Conservation (phyloP, 1,140 invertebrate genomes). For the Drosophila sulfurigaster region DNA sequence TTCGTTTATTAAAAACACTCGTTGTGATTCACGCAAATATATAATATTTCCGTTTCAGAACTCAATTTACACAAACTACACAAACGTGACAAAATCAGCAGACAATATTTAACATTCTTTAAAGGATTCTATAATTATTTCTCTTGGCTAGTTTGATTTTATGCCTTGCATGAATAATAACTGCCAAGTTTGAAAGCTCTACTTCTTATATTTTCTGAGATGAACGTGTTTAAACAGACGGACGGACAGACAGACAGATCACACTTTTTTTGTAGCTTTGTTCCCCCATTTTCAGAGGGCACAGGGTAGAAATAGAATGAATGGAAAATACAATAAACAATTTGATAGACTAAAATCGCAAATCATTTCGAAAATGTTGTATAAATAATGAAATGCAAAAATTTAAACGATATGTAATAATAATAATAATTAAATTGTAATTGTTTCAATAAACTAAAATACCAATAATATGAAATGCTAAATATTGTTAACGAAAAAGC, state of each 20-base stretch:
- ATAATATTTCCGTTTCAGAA: not conserved
- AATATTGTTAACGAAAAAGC: constrained; percentile 21
- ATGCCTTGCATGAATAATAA: not conserved
- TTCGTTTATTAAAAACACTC: not conserved
- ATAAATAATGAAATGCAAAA: constrained; percentile 46
- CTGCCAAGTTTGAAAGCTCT: not conserved
- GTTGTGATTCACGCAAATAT: not conserved
- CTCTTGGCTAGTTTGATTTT: not conserved
- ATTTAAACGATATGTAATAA: constrained; percentile 35
- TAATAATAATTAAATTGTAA: constrained; percentile 43
- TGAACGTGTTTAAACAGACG: not conserved
- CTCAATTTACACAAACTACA: not conserved
- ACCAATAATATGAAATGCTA: constrained; percentile 22
- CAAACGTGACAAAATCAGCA: not conserved
- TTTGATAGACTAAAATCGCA: constrained; percentile 47
- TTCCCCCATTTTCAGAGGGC: constrained; percentile 1
- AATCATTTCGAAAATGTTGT: constrained; percentile 62
- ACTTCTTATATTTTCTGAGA: not conserved
- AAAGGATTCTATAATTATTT: no score
- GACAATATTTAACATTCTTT: not conserved
- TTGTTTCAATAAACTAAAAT: constrained; percentile 54
- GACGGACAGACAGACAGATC: not conserved
- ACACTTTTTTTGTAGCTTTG: not conserved
- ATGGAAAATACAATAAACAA: constrained; percentile 11
- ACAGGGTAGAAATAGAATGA: constrained; percentile 5